These are phyloP conservation scores for Siniperca obscura DNA, from an alignment of 2,797 vertebrate species.

Conservation along the genomic window DNA sequence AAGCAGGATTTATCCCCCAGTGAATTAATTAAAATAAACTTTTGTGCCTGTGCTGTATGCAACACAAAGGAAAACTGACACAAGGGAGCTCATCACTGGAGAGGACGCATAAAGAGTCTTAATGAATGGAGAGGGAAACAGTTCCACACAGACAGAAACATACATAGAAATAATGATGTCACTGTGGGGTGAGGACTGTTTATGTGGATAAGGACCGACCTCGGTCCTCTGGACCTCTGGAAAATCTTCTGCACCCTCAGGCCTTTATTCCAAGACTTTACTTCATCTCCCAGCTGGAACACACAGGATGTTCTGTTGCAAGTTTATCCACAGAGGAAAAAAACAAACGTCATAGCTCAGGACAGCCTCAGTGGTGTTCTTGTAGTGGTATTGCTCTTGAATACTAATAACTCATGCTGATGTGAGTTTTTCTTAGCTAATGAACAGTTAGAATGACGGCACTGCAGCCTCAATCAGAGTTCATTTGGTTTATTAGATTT, in stretches of 20 bases:
- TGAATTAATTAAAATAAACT: conserved; percentile 76
- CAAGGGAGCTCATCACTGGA: conserved; percentile 73
- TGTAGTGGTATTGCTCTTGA: conserved; percentile 20
- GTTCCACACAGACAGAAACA: conserved; percentile 67
- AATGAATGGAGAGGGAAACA: conserved; percentile 74
- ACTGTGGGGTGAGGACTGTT: conserved; percentile 75
- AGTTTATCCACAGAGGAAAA: conserved; percentile 49
- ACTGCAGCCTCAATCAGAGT: conserved; percentile 17
- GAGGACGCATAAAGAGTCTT: conserved; percentile 75
- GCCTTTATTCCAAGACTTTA: conserved; percentile 42
- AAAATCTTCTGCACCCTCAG: conserved; percentile 60
- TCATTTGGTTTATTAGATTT: conserved; percentile 43
- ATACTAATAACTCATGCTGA: conserved; percentile 52
- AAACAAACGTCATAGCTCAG: conserved; percentile 46
- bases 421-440: conserved; percentile 31
- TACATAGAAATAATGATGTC: conserved; percentile 85
- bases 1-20: conserved; percentile 54
- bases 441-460: conserved; percentile 28
- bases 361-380: conserved; percentile 20
- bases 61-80: conserved; percentile 69
- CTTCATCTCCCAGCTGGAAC: conserved; percentile 57
- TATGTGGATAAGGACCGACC: conserved; percentile 67
- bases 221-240: conserved; percentile 56
- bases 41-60: conserved; percentile 56
- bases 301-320: conserved; percentile 44